Evolutionary conservation across 2,888 invertebrate genomes (phyloP), one percentile per base, ranked within the genome.

Genomic region (Epinotia nisella): DNA sequence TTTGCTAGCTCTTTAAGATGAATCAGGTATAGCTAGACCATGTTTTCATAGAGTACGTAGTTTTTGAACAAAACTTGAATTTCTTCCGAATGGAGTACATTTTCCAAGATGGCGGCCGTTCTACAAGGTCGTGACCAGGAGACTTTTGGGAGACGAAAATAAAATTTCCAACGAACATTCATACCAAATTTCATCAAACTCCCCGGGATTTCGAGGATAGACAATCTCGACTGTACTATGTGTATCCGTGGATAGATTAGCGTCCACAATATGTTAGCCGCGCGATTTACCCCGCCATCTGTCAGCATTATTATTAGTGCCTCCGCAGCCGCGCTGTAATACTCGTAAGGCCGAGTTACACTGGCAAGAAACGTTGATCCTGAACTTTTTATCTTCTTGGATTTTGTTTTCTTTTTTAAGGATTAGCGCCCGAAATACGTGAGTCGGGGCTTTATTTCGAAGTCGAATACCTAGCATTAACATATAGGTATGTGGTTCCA

Each of bases 261-360:
- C 74, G 76, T 49, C 78, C 79, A 82, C 80, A 83, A 85, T 85
- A 82, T 80, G 78, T 82, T 80, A 79, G 76, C 75, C 80, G 78
- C 80, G 82, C 85, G 86, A 87, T 87, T 88, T 87, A 87, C 83
- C 81, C 83, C 75, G 77, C 82, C 83, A 87, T 88, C 82, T 78
- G 84, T 87, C 83, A 84, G 83, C 82, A 84, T 87, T 87, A 88
- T 69, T 65, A 64, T 41, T 73, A 49, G 75, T 15, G 74, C 60
- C 75, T 45, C 77, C 78, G 76, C 79, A 77, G 71, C 70, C 74
- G 39, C 56, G 51, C 60, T 49, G 66, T 64, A 64, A 67, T 56
- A n/a, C n/a, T n/a, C n/a, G n/a, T n/a, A 68, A 59, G 58, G 69
- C 61, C 21, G 69, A 55, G 65, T 61, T 39, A 62, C 39, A 65